A percentile compares a stretch with the other conserved stretches of the same genome.
These are phyloP conservation scores for Ovibos moschatus DNA, from an alignment of 2,113 vertebrate genomes.

Conservation along the genomic window DNA sequence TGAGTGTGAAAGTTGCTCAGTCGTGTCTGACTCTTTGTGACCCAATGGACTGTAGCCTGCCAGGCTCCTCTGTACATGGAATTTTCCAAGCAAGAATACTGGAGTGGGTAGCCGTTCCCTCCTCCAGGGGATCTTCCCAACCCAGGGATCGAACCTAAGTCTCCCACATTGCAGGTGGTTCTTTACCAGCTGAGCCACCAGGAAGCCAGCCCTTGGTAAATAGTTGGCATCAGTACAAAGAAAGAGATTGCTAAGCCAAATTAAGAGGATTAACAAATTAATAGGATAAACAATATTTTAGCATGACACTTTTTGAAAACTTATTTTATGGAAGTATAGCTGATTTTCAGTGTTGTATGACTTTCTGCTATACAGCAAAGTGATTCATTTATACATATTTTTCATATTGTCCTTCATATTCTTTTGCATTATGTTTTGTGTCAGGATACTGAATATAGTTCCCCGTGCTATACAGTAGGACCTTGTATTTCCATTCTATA, in stretches of 20 bases:
- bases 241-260: conserved; percentile 22
- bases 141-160: background rate
- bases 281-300: background rate
- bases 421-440: background rate
- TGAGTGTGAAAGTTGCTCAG: background rate
- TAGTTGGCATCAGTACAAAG: background rate
- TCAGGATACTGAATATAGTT: background rate
- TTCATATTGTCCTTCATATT: background rate
- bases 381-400: background rate
- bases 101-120: background rate
- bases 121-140: background rate
- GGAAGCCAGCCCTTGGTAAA: background rate
- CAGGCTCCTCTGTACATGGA: background rate
- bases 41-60: background rate
- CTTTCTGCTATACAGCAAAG: background rate
- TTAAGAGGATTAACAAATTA: background rate
- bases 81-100: background rate
- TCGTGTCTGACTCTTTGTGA: background rate
- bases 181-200: background rate
- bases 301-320: background rate
- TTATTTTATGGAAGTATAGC: background rate
- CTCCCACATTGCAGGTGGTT: background rate
- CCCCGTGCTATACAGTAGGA: background rate
- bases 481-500: background rate
- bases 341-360: background rate